Evolutionary conservation across 1,140 invertebrate genomes (phyloP), one percentile per base, ranked within the genome.

Genomic region (Planococcus citri): DNA sequence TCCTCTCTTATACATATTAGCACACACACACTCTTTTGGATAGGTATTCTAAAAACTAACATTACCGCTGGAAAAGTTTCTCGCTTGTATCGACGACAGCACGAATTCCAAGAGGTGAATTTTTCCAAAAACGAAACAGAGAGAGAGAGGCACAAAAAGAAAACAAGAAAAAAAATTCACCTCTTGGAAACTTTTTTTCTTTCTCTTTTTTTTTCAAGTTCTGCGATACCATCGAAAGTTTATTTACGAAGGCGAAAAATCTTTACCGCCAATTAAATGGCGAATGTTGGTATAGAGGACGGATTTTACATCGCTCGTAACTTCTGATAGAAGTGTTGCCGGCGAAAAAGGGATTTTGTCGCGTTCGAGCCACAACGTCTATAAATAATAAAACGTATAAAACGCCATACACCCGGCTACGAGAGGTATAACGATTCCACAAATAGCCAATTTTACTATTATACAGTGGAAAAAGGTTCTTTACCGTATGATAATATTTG

Each of bases 391-490:
- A 64, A 64, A 64, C 60, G 60, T 64, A 64, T 24, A 64, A 64
- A 64, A 64, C 22, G 25, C 60, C 21, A 21, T 25, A 25, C 60
- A 17, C 29, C 29, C 10, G 41, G 41, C 12, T 51, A 33, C 29
- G 17, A 51, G n/a, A 51, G 41, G 41, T 51, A 33, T 58, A 64
- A 27, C 60, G 25, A 64, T 64, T 64, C 60, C 60, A 64, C 60
- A 64, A 64, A 64, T 64, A 64, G 60, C 60, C 60, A 64, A 64
- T 64, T 64, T 64, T 64, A 64, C 60, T 27, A 64, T 64, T 64
- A 25, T 64, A 64, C 25, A 24, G 22, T 25, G 60, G 51, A 64
- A 64, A 64, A 64, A 64, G 60, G 60, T 64, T 64, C 60, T 64
- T 27, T 64, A 64, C 60, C 22, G 10, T 64, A 64, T 27, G 60